Percentiles rank a stretch among this genome's conserved stretches.
Evolutionary conservation across 2,888 invertebrate species (phyloP).

Genomic region (Tryphoninae sp.): DNA sequence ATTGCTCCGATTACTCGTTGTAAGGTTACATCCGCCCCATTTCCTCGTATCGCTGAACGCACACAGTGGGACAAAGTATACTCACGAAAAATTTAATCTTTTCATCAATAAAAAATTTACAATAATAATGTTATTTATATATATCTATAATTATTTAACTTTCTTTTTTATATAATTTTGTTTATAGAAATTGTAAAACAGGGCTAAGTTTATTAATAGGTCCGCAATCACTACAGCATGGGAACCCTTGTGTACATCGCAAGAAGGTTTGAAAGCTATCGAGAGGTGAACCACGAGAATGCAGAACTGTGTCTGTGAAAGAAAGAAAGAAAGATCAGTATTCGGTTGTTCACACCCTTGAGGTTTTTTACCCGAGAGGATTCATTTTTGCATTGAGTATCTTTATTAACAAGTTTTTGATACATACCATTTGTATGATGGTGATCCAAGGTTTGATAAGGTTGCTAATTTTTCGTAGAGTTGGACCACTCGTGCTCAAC

Average conservation of each 20-base stretch:
- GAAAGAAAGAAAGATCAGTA: conserved; percentile 56
- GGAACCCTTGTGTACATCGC: conserved; percentile 79
- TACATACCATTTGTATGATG: conserved; percentile 86
- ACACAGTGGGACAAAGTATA: not conserved
- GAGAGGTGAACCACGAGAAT: conserved; percentile 83
- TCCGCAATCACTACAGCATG: conserved; percentile 83
- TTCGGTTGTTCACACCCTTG: not conserved
- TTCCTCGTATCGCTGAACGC: not conserved
- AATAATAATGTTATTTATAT: not conserved
- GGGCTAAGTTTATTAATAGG: conserved; percentile 85
- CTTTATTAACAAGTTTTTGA: not conserved
- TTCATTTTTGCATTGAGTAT: no score
- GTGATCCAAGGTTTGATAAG: conserved; percentile 84
- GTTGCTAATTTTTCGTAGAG: conserved; percentile 82
- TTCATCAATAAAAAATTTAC: conserved; percentile 17
- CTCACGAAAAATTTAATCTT: not conserved
- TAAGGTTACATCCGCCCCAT: conserved; percentile 38
- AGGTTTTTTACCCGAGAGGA: not conserved
- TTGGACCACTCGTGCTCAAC: conserved; percentile 83
- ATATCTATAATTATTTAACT: not conserved
- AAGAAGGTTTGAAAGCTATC: conserved; percentile 82
- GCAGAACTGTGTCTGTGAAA: conserved; percentile 85
- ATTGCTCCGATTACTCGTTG: conserved; percentile 5
- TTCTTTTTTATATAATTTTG: conserved; percentile 81
- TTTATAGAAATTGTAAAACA: conserved; percentile 87